Base-by-base conservation (phyloP, 2,113 vertebrate species). In the Podarcis raffonei region DNA sequence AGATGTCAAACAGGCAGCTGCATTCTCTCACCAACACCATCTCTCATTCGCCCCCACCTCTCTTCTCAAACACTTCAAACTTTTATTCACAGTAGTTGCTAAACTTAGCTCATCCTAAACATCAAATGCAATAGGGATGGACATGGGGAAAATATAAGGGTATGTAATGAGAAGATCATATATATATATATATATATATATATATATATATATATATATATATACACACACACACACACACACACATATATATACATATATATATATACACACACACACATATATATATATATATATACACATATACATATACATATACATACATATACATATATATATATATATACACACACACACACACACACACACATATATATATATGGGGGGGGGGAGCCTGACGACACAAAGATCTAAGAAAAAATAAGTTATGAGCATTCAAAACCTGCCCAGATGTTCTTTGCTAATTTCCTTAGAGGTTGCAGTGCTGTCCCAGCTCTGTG, bases 1-100 rank as follows among this genome's bases (percentile, higher is more conserved):
- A 86, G 81, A 76, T 74, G 92, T 95, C 90, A 94, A 35, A 80
- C 75, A 89, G 89, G 84, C 91, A 88, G 93, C 92, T 92, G 90
- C 85, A 83, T 92, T 94, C 88, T 23, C 72, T 90, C 71, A 59
- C 59, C 35, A 68, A 39, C 81, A 77, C 72, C 39, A 66, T 76
- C 71, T 83, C 23, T 48, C 30, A 35, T 62, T 66, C 62, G 18
- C 69, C 57, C 78, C 57, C 39, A 35, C 25, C 48, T 88, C 37
- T 84, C 72, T 90, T 87, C 83, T 90, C 88, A 88, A 91, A 89
- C 66, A 85, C 89, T 94, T 93, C 89, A 89, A 87, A 89, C 84
- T 93, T 85, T 94, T 94, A 93, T 94, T 94, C 93, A 85, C 76
- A 65, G 83, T 57, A 90, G 94, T 90, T 95, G 93, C 95, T 95